phyloP scores from a whole-genome alignment of 2,113 vertebrate species.

The Gambusia affinis region DNA sequence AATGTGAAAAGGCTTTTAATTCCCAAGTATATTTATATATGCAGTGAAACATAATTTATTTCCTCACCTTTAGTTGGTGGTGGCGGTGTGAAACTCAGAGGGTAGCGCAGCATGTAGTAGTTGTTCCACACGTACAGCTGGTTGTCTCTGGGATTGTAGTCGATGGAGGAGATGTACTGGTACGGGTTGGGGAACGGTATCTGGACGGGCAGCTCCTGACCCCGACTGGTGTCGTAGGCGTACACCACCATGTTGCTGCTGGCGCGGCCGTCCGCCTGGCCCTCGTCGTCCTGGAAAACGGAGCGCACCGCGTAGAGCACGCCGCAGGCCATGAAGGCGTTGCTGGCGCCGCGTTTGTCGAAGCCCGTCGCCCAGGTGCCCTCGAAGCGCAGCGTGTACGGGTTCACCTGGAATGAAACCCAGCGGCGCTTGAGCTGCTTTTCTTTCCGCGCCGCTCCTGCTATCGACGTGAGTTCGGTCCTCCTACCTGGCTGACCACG shows the following conservation, averaged over 20 bases:
- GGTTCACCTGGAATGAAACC: constrained; percentile 83
- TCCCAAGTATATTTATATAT: not conserved
- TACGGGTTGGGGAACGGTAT: constrained; percentile 95
- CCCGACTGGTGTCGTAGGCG: constrained; percentile 90
- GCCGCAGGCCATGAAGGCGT: constrained; percentile 96
- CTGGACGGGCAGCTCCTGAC: constrained; percentile 84
- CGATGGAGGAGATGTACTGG: constrained; percentile 93
- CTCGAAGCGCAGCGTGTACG: constrained; percentile 93
- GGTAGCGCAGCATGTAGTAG: constrained; percentile 91
- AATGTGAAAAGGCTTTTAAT: too few species aligned
- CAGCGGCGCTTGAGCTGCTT: not conserved
- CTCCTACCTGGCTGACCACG: constrained; percentile 89
- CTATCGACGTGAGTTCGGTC: constrained; percentile 13
- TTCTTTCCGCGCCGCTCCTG: not conserved
- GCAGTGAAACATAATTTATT: not conserved
- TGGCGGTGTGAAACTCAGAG: constrained; percentile 87
- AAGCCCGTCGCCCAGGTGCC: constrained; percentile 93
- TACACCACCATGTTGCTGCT: constrained; percentile 91
- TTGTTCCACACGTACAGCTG: constrained; percentile 98
- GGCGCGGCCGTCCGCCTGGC: constrained; percentile 88
- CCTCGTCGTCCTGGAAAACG: constrained; percentile 92
- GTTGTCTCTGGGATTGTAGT: constrained; percentile 95
- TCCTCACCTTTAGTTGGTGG: constrained; percentile 85
- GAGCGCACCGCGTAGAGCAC: constrained; percentile 92
- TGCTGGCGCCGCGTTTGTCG: constrained; percentile 92